These are phyloP conservation scores for Hippopotamus amphibius DNA, from an alignment of 2,113 vertebrate species.

Conservation along the genomic window DNA sequence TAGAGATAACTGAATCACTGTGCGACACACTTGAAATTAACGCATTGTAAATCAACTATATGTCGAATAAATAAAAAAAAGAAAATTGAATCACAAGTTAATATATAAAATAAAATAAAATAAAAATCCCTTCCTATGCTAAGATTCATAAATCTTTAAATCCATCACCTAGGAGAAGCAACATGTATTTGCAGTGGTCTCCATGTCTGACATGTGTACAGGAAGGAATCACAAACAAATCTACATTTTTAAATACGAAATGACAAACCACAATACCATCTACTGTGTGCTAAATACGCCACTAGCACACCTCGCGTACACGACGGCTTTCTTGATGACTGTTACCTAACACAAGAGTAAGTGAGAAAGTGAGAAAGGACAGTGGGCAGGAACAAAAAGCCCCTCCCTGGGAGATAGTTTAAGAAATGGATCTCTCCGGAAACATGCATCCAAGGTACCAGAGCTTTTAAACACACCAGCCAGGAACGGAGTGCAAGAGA, in stretches of 20 bases:
- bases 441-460: conserved; percentile 11
- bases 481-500: conserved; percentile 51
- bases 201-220: background rate
- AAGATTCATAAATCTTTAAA: background rate
- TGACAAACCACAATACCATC: background rate
- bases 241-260: background rate
- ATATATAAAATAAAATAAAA: background rate
- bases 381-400: conserved; percentile 42
- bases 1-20: background rate
- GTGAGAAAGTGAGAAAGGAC: conserved; percentile 65
- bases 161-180: background rate
- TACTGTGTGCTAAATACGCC: background rate
- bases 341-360: background rate
- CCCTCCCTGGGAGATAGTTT: conserved; percentile 47
- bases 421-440: conserved; percentile 63
- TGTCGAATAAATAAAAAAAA: background rate
- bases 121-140: background rate
- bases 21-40: background rate
- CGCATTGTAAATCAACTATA: background rate
- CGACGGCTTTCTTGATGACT: background rate
- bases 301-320: background rate
- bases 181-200: background rate
- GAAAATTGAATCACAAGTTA: background rate
- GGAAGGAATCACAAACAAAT: background rate
- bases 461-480: conserved; percentile 63